Evolutionary conservation across 30 jellyfish, hydroid and myxozoan genomes (phyloP).

Genomic region (Phacellophora camtschatica): DNA sequence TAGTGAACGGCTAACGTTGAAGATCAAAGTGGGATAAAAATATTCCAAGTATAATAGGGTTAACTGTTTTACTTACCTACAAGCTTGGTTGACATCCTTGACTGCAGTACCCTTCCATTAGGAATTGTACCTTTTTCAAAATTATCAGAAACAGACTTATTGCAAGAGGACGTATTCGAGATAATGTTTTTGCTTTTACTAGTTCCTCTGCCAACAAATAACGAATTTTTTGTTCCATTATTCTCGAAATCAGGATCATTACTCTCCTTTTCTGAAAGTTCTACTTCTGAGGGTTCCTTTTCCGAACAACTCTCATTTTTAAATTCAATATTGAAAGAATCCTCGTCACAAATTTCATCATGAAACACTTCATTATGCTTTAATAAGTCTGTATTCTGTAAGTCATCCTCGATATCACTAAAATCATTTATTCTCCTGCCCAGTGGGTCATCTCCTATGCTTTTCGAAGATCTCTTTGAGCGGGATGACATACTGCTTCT

Average conservation of each 20-base stretch:
- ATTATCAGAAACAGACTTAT: not conserved
- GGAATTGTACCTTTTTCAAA: not conserved
- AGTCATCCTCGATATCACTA: constrained; percentile 58
- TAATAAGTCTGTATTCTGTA: constrained; percentile 17
- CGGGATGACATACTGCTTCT: constrained; percentile 30
- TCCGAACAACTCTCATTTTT: constrained; percentile 25
- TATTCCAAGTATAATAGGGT: no score
- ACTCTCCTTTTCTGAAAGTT: constrained; percentile 14
- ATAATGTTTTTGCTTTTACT: not conserved
- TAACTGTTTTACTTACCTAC: constrained; percentile 47
- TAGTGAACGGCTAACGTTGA: no score
- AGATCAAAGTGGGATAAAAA: no score
- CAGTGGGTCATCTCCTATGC: constrained; percentile 78
- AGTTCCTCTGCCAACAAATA: not conserved
- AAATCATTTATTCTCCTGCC: constrained; percentile 64
- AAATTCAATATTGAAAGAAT: constrained; percentile 73
- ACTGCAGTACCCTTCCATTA: not conserved
- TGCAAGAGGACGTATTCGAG: not conserved
- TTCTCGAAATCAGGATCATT: constrained; percentile 2
- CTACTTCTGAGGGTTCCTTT: no score
- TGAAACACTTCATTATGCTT: constrained; percentile 75
- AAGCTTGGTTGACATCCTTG: constrained; percentile 60
- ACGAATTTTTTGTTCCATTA: not conserved
- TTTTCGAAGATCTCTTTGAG: constrained; percentile 58
- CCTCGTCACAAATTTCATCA: constrained; percentile 57